Percentiles rank a stretch among this genome's conserved stretches.
phyloP scores from a whole-genome alignment of 1,140 invertebrate species.

The Aphelinus atriplicis region DNA sequence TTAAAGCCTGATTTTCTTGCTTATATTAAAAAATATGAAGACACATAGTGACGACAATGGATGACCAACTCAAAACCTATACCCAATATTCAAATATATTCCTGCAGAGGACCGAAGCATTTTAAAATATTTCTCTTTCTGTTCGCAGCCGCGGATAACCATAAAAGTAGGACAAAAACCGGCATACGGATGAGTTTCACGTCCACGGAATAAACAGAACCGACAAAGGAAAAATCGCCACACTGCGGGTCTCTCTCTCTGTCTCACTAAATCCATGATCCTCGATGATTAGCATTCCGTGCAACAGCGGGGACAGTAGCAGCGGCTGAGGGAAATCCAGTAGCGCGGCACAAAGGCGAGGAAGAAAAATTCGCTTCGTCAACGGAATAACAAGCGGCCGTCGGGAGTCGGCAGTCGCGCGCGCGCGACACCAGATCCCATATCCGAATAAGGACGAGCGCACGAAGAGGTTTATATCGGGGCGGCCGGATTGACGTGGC shows the following conservation, averaged over 20 bases:
- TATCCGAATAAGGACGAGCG: conserved; percentile 36
- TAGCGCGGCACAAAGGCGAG: not conserved
- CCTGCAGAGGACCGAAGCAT: no score
- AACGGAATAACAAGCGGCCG: conserved; percentile 26
- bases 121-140: no score
- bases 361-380: conserved; percentile 30
- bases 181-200: conserved; percentile 2
- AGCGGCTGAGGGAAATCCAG: not conserved
- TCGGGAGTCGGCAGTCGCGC: no score
- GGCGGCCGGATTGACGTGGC: conserved; percentile 29
- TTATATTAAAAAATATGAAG: no score
- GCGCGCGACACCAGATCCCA: conserved; percentile 31
- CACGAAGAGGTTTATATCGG: conserved; percentile 33
- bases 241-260: no score
- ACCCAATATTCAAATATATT: no score
- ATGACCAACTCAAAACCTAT: no score
- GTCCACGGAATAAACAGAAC: conserved; percentile 12
- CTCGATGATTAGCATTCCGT: conserved; percentile 31
- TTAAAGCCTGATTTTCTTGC: no score
- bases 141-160: no score
- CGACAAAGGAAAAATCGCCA: not conserved
- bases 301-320: not conserved
- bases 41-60: no score
- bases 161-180: not conserved
- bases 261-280: conserved; percentile 22